Percentiles rank a stretch among this genome's conserved stretches.
Conservation (phyloP, 2,797 vertebrate species). For the Bufotes viridis region DNA sequence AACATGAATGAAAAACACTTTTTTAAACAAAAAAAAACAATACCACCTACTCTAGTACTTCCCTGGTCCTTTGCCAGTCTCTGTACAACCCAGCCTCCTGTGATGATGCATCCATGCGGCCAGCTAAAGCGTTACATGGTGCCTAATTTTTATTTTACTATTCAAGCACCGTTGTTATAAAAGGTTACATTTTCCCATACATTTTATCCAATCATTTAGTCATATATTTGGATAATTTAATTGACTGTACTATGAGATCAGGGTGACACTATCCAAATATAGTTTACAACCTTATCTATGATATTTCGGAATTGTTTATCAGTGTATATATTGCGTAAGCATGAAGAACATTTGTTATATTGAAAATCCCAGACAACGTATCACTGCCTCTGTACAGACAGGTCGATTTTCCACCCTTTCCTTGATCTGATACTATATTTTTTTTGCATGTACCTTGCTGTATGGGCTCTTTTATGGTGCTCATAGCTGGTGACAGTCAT, state of each 20-base stretch:
- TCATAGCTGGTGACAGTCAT: conserved; percentile 77
- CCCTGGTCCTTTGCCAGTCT: too few species aligned
- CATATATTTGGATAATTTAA: too few species aligned
- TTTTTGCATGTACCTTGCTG: conserved; percentile 27
- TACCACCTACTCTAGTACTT: too few species aligned
- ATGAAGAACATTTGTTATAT: neutral
- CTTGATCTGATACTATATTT: neutral
- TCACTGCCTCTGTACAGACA: neutral
- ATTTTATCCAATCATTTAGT: neutral
- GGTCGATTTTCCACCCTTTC: neutral
- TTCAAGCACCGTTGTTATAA: too few species aligned
- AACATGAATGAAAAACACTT: too few species aligned
- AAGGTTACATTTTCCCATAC: neutral
- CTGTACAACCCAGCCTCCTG: too few species aligned
- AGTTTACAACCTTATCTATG: neutral
- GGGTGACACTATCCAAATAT: neutral
- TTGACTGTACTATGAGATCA: too few species aligned
- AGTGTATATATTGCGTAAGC: neutral
- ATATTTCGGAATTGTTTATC: neutral
- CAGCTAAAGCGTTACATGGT: neutral
- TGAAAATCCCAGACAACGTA: neutral
- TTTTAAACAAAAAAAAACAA: too few species aligned
- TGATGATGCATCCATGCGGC: too few species aligned
- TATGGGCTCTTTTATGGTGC: conserved; percentile 74
- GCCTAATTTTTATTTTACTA: neutral